Base-by-base conservation (phyloP, 2,888 invertebrate genomes). In the Gastrophysa polygoni region DNA sequence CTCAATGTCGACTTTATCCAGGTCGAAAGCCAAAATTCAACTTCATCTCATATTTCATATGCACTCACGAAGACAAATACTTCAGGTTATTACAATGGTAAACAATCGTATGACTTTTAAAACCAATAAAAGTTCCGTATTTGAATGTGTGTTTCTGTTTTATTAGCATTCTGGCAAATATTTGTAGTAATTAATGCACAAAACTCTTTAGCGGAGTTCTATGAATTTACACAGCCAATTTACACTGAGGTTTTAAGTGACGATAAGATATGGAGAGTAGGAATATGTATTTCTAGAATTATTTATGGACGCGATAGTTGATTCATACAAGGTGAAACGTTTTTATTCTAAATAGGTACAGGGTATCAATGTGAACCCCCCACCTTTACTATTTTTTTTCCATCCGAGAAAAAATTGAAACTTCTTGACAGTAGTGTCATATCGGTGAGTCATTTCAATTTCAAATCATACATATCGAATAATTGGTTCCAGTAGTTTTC, bases 131-230 rank as follows among this genome's bases (percentile, higher is more conserved):
- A 28, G 49, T 14, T 16, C n/a, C 6, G 4, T 54, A 43, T 54
- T 60, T 55, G 44, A 57, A 55, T 66, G 54, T 67, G 67, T 70
- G 54, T 68, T 44, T 58, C 38, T 47, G 63, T 68, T 58, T 60
- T 68, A 70, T 72, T 72, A 68, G 67, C 70, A 68, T 68, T 68
- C 68, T 68, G 63, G 68, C 66, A 68, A 72, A 70, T 69, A 68
- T 70, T 72, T 70, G 67, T 65, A 68, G 55, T 69, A 67, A 71
- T 71, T 67, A 68, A 68, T 68, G 63, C 46, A 64, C 66, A 57
- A 60, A 64, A 64, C 62, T 63, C 60, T 61, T 70, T 70, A 70
- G 64, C 67, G 61, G 21, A 29, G 52, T 54, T 50, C 61, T 69
- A 68, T 60, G 66, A 68, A 69, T 68, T 66, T 67, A 58, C 64